phyloP scores from a whole-genome alignment of 2,888 invertebrate genomes.

The Troides oblongomaculatus region DNA sequence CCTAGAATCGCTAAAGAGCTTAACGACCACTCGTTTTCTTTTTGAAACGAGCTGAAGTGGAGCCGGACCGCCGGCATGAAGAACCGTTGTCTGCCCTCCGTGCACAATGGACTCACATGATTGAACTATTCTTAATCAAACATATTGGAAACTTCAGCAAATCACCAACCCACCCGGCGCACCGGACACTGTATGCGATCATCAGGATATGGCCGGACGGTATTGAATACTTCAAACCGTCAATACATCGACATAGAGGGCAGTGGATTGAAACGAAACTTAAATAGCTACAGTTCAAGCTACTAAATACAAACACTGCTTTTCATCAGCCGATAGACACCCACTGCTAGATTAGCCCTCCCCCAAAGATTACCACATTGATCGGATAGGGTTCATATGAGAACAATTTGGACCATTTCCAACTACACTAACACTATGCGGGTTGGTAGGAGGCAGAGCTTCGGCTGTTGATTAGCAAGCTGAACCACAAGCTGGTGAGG shows the following conservation, averaged over 20 bases:
- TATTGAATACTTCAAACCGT: not conserved
- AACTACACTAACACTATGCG: no score
- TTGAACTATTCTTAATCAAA: slow-evolving; percentile 12
- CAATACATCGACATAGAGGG: not conserved
- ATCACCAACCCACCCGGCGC: not conserved
- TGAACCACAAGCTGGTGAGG: no score
- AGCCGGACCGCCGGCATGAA: not conserved
- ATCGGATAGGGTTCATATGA: no score
- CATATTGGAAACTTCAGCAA: slow-evolving; percentile 4
- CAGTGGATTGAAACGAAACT: no score
- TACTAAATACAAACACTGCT: no score
- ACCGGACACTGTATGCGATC: slow-evolving; percentile 1
- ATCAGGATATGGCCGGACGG: not conserved
- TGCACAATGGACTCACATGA: slow-evolving; percentile 6
- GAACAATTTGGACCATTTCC: no score
- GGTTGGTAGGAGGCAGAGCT: no score
- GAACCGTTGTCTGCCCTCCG: slow-evolving; percentile 2
- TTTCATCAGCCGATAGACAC: no score
- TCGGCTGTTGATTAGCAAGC: no score
- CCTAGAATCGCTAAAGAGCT: slow-evolving; percentile 7
- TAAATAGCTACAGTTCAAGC: no score
- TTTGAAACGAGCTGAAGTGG: slow-evolving; percentile 10
- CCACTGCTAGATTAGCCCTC: no score
- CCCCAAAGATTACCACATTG: no score
- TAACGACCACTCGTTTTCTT: slow-evolving; percentile 16